Percentiles rank a stretch among this genome's conserved stretches.
phyloP scores from a whole-genome alignment of 2,888 invertebrate species.

The Dorcus hopei region DNA sequence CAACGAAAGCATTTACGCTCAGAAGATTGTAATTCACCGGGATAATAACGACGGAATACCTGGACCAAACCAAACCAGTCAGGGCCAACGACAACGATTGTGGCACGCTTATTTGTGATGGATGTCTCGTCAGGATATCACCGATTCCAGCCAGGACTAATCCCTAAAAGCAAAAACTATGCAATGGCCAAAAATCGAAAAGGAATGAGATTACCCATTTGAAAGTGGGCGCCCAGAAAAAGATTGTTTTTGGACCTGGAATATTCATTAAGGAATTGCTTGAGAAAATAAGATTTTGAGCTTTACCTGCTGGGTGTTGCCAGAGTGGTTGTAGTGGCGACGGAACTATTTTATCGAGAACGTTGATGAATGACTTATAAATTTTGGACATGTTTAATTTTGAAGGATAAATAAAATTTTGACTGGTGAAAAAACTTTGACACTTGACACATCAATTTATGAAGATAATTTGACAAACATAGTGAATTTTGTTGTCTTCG shows the following conservation, averaged over 20 bases:
- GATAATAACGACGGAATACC: conserved; percentile 92
- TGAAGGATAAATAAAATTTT: background rate
- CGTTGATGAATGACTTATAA: conserved; percentile 58
- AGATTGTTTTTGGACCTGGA: conserved; percentile 95
- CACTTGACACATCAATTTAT: too few relatives aligned
- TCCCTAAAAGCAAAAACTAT: conserved; percentile 52
- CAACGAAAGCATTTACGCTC: conserved; percentile 95
- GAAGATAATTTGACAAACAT: too few relatives aligned
- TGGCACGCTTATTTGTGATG: conserved; percentile 77
- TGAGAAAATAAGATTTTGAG: background rate
- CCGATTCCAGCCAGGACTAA: conserved; percentile 86
- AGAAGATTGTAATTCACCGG: conserved; percentile 96
- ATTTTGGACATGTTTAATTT: conserved; percentile 53
- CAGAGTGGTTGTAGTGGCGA: conserved; percentile 81
- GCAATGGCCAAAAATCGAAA: background rate
- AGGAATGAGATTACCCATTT: conserved; percentile 82
- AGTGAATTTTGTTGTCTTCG: too few relatives aligned
- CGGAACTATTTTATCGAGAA: conserved; percentile 77
- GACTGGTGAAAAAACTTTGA: too few relatives aligned
- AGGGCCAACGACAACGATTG: conserved; percentile 81
- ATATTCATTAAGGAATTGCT: conserved; percentile 22
- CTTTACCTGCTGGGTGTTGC: conserved; percentile 94
- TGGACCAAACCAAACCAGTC: conserved; percentile 92
- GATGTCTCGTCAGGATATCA: conserved; percentile 79
- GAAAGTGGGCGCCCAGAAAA: conserved; percentile 97